phyloP scores from a whole-genome alignment of 2,113 vertebrate genomes.

The Phalacrocorax brasilianus region DNA sequence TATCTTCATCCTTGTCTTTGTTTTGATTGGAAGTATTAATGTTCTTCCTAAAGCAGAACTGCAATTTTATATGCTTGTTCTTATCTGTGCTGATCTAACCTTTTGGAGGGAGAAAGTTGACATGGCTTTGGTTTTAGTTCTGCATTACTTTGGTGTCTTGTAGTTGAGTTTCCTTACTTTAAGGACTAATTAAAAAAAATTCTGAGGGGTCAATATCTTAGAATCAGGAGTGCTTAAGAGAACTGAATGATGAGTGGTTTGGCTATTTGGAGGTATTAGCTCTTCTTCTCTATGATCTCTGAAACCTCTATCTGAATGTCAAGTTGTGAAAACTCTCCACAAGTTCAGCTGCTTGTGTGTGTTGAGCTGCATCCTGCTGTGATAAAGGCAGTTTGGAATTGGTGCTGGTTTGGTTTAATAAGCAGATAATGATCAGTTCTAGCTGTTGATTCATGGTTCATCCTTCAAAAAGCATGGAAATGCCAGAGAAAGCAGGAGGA shows the following conservation, averaged over 20 bases:
- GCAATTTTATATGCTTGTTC: background rate
- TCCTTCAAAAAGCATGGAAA: background rate
- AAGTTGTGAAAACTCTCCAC: rapidly evolving
- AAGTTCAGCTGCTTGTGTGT: background rate
- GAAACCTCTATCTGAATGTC: background rate
- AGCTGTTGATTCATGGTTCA: background rate
- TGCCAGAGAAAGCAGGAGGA: background rate
- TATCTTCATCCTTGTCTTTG: background rate
- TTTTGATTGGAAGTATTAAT: background rate
- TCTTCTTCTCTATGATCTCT: background rate
- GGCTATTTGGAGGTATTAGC: background rate
- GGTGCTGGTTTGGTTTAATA: background rate
- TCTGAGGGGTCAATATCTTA: background rate
- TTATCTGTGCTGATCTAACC: background rate
- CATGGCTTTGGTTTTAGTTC: background rate
- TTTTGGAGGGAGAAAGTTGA: background rate
- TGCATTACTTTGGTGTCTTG: background rate
- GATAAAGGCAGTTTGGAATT: background rate
- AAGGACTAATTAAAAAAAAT: background rate
- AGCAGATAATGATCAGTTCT: background rate
- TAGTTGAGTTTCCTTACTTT: background rate
- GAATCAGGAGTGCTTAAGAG: background rate
- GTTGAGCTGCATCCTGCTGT: background rate
- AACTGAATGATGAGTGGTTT: background rate
- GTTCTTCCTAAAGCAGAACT: background rate